These are phyloP conservation scores for Papilio polyxenes DNA, from an alignment of 1,140 invertebrate genomes.

Conservation along the genomic window DNA sequence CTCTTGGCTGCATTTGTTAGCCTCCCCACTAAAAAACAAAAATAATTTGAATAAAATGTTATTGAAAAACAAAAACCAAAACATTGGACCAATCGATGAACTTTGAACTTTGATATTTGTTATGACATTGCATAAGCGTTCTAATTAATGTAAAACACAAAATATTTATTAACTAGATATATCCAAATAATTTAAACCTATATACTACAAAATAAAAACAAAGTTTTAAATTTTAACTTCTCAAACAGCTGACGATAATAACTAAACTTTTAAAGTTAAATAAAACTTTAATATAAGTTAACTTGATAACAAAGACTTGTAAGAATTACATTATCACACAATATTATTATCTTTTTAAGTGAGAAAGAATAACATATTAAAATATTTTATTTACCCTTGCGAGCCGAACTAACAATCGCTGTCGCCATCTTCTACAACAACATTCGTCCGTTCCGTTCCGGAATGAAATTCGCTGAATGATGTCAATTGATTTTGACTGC, in stretches of 20 bases:
- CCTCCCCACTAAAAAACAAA: constrained; percentile 77
- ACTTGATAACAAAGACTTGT: constrained; percentile 4
- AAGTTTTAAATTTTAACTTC: constrained; percentile 30
- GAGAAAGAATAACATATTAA: constrained; percentile 44
- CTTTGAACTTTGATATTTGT: constrained; percentile 71
- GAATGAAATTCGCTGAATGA: background rate
- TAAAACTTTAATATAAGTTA: constrained; percentile 4
- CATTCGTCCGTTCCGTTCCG: constrained; percentile 52
- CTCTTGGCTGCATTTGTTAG: constrained; percentile 80
- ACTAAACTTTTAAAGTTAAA: constrained; percentile 31
- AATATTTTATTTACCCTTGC: constrained; percentile 74
- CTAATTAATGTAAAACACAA: constrained; percentile 17
- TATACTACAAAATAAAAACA: constrained; percentile 23
- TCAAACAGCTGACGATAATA: constrained; percentile 52
- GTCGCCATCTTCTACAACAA: constrained; percentile 72
- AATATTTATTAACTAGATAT: constrained; percentile 27
- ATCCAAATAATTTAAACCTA: constrained; percentile 3
- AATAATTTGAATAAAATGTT: constrained; percentile 20
- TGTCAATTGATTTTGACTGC: background rate
- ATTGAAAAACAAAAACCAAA: constrained; percentile 54
- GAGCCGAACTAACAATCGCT: constrained; percentile 79
- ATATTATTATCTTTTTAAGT: constrained; percentile 31
- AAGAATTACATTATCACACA: too few species aligned
- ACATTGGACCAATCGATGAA: constrained; percentile 64
- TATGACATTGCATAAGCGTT: constrained; percentile 65